A percentile compares a stretch with the other conserved stretches of the same genome.
Conservation (phyloP, 2,797 vertebrate species). For the Coilia nasus region DNA sequence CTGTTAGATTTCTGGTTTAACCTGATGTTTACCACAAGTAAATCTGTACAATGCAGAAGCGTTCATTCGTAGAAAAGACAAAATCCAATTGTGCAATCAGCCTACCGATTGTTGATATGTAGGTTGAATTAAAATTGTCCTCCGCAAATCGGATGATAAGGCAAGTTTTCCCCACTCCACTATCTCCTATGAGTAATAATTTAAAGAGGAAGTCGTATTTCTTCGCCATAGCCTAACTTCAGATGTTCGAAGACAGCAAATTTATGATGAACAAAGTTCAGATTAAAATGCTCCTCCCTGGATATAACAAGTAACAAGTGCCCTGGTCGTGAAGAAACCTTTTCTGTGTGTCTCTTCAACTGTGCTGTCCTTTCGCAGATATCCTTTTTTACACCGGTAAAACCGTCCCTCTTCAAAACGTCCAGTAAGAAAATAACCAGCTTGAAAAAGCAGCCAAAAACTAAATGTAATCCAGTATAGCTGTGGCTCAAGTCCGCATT, state of each 20-base stretch:
- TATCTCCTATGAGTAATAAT: constrained; percentile 92
- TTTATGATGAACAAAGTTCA: constrained; percentile 13
- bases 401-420: neutral
- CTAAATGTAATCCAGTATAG: neutral
- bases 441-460: neutral
- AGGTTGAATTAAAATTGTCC: constrained; percentile 93
- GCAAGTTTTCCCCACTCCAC: constrained; percentile 95
- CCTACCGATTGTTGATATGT: constrained; percentile 96
- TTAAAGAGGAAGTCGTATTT: constrained; percentile 97
- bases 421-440: neutral
- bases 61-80: neutral
- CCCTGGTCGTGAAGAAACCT: neutral
- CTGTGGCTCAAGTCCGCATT: neutral
- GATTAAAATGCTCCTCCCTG: neutral
- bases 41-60: neutral
- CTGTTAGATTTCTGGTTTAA: constrained; percentile 28
- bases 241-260: constrained; percentile 3
- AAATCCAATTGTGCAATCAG: neutral
- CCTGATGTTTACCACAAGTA: constrained; percentile 24
- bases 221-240: constrained; percentile 83
- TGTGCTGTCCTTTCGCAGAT: neutral
- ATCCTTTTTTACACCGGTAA: neutral
- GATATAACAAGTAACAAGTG: neutral
- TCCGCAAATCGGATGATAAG: constrained; percentile 93
- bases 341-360: neutral